These are phyloP conservation scores for Prochilodus magdalenae DNA, from an alignment of 2,113 vertebrate genomes.

Conservation along the genomic window DNA sequence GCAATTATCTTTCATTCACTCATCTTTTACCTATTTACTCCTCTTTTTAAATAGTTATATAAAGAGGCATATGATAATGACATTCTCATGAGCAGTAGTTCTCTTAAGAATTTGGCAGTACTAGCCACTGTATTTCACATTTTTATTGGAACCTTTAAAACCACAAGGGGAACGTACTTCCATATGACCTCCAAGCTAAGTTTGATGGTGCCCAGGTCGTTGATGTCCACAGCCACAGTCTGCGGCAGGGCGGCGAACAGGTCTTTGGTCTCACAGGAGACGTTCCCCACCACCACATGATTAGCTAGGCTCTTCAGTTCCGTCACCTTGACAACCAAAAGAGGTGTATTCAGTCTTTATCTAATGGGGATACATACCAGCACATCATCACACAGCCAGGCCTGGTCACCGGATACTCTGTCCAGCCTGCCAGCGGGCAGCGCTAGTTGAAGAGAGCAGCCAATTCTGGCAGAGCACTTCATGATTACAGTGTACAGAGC, in stretches of 20 bases:
- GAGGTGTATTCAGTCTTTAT: background rate
- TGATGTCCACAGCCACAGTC: constrained; percentile 95
- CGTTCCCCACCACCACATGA: constrained; percentile 93
- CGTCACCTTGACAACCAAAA: constrained; percentile 83
- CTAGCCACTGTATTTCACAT: background rate
- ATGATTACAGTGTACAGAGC: background rate
- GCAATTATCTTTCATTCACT: no score
- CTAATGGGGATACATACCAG: background rate
- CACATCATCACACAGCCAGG: background rate
- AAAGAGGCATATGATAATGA: no score
- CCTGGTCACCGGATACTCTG: background rate
- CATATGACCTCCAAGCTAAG: constrained; percentile 95
- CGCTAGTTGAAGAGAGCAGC: background rate
- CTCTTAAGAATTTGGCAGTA: background rate
- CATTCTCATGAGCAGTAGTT: no score
- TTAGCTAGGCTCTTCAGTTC: constrained; percentile 95
- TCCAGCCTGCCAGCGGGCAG: background rate
- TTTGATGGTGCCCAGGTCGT: constrained; percentile 95
- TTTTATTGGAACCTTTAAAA: background rate
- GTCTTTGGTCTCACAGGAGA: constrained; percentile 96
- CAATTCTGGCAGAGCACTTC: no score
- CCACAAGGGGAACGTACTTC: constrained; percentile 83
- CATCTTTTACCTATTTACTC: no score
- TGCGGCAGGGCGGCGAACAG: constrained; percentile 92
- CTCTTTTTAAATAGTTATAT: no score